These are phyloP conservation scores for Xestoiulus laeticollis DNA, from an alignment of 2,888 invertebrate genomes.

Conservation along the genomic window DNA sequence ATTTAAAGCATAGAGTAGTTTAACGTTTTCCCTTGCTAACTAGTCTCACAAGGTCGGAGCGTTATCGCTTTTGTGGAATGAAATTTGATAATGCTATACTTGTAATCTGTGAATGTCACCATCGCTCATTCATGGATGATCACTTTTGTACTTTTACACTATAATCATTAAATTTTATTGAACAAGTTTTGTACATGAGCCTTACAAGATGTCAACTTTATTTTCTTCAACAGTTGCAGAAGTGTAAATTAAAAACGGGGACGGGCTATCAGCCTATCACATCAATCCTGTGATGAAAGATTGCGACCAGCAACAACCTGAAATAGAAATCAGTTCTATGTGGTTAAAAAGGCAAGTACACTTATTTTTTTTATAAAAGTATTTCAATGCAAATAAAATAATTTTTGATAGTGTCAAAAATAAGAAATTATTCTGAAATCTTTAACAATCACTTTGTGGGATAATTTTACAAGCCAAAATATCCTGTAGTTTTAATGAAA, in stretches of 20 bases:
- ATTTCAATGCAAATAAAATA: too few species aligned
- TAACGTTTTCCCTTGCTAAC: neutral
- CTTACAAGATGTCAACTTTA: neutral
- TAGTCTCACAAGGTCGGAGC: slow-evolving; percentile 1
- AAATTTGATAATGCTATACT: neutral
- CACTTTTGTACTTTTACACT: slow-evolving; percentile 6
- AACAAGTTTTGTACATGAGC: neutral
- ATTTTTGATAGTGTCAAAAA: too few species aligned
- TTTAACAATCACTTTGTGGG: too few species aligned
- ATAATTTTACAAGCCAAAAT: too few species aligned
- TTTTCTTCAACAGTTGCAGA: neutral
- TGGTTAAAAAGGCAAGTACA: neutral
- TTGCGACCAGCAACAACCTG: neutral
- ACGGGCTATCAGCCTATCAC: neutral
- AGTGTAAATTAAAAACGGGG: neutral
- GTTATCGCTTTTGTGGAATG: neutral
- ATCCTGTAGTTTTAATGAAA: too few species aligned
- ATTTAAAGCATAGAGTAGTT: neutral
- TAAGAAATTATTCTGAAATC: too few species aligned
- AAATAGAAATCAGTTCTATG: neutral
- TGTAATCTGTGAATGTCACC: neutral
- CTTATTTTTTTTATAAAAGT: too few species aligned
- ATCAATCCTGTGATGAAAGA: neutral
- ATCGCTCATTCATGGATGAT: neutral
- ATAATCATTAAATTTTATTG: slow-evolving; percentile 20